phyloP scores from a whole-genome alignment of 2,888 invertebrate genomes.

The Macrosoma leucophasiata region DNA sequence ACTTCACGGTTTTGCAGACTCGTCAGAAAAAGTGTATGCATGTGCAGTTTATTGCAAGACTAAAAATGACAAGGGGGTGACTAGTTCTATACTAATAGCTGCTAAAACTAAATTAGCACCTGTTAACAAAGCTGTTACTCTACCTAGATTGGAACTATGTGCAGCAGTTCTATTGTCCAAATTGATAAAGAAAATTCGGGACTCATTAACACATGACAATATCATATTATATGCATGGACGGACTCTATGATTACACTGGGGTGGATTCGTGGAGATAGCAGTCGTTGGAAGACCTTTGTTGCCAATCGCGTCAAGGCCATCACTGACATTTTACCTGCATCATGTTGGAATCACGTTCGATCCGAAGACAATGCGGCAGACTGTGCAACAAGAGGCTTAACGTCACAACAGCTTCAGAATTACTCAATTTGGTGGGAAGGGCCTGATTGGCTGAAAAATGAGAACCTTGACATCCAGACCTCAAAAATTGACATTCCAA shows the following conservation, averaged over 20 bases:
- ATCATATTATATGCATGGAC: slow-evolving; percentile 15
- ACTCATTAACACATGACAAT: slow-evolving; percentile 9
- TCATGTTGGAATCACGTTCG: slow-evolving; percentile 17
- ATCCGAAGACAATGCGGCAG: slow-evolving; percentile 18
- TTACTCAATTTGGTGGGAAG: slow-evolving; percentile 14
- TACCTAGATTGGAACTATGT: slow-evolving; percentile 27
- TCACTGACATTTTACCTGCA: slow-evolving; percentile 12
- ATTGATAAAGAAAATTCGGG: slow-evolving; percentile 15
- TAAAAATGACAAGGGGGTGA: too few species aligned
- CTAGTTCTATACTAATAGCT: too few species aligned
- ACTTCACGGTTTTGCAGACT: slow-evolving; percentile 27
- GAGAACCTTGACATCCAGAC: not conserved
- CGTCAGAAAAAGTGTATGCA: slow-evolving; percentile 22
- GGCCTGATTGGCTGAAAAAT: slow-evolving; percentile 13
- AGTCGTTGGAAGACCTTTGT: slow-evolving; percentile 18
- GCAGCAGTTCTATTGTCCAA: slow-evolving; percentile 21
- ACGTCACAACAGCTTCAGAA: slow-evolving; percentile 5
- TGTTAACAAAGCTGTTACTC: slow-evolving; percentile 23
- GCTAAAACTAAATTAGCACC: slow-evolving; percentile 26
- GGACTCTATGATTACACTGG: slow-evolving; percentile 18
- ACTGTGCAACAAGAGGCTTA: slow-evolving; percentile 16
- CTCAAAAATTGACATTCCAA: slow-evolving; percentile 3
- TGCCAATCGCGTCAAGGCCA: slow-evolving; percentile 17
- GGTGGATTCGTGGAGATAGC: slow-evolving; percentile 17
- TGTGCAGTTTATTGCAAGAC: too few species aligned